A percentile compares a stretch with the other conserved stretches of the same genome.
Conservation (phyloP, 2,888 invertebrate species). For the Lumbricus terrestris region DNA sequence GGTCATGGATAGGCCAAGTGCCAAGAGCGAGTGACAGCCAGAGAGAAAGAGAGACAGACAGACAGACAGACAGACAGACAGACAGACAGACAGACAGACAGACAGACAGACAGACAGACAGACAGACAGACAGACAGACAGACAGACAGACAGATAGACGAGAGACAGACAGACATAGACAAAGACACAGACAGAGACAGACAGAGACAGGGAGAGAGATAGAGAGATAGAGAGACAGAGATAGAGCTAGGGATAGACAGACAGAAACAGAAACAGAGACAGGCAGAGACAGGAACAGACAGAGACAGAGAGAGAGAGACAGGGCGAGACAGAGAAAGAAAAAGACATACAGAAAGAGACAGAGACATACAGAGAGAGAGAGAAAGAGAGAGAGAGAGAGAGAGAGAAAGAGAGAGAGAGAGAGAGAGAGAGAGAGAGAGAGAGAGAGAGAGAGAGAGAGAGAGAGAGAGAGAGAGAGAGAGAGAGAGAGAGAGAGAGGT, state of each 20-base stretch:
- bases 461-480: not conserved
- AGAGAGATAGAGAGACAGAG: slow-evolving; percentile 28
- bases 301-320: slow-evolving; percentile 23
- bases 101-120: slow-evolving; percentile 18
- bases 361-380: not conserved
- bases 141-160: slow-evolving; percentile 21
- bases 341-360: not conserved
- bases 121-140: slow-evolving; percentile 26
- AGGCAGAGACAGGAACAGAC: slow-evolving; percentile 21
- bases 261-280: slow-evolving; percentile 11
- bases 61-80: slow-evolving; percentile 21
- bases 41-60: slow-evolving; percentile 27
- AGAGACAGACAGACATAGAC: not conserved
- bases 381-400: not conserved
- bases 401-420: not conserved
- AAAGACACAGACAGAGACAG: slow-evolving; percentile 11
- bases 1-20: not conserved
- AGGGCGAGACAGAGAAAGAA: not conserved
- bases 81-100: slow-evolving; percentile 14
- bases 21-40: slow-evolving; percentile 26
- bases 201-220: slow-evolving; percentile 25
- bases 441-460: not conserved
- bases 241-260: slow-evolving; percentile 21
- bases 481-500: not conserved
- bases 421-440: slow-evolving; percentile 22